These are phyloP conservation scores for Trogon surrucura DNA, from an alignment of 2,113 vertebrate genomes.

Conservation along the genomic window DNA sequence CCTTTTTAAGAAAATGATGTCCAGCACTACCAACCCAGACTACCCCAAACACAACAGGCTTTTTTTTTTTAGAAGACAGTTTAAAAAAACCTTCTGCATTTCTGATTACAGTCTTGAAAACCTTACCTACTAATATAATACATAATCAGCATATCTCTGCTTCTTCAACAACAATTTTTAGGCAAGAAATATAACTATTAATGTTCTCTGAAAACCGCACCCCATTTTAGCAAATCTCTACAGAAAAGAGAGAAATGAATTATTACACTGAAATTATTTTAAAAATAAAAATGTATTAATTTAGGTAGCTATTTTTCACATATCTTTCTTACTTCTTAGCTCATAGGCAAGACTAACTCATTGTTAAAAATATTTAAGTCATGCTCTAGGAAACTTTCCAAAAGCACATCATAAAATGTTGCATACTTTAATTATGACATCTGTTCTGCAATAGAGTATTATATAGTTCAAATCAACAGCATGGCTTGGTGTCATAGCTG, in stretches of 20 bases:
- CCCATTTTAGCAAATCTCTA: conserved; percentile 6
- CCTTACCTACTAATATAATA: not conserved
- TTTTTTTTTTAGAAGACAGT: not conserved
- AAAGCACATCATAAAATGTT: conserved; percentile 13
- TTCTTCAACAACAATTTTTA: conserved; percentile 14
- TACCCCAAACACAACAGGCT: not conserved
- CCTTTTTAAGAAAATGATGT: not conserved
- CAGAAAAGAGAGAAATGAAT: conserved; percentile 18
- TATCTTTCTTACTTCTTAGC: not conserved
- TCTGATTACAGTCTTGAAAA: conserved; percentile 12
- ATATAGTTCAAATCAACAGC: not conserved
- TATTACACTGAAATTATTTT: not conserved
- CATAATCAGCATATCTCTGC: not conserved
- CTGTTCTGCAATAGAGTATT: not conserved
- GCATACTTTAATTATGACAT: conserved; percentile 1
- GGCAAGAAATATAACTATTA: not conserved
- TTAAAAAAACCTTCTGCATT: not conserved
- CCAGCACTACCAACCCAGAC: not conserved
- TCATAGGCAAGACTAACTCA: not conserved
- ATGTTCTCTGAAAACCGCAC: not conserved
- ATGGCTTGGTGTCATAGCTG: not conserved
- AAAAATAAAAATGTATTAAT: conserved; percentile 11
- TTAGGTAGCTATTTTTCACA: conserved; percentile 6
- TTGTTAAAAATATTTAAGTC: not conserved
- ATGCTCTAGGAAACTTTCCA: conserved; percentile 6